A percentile compares a stretch with the other conserved stretches of the same genome.
Evolutionary conservation across 2,797 vertebrate species (phyloP).

Genomic region (Tolypeutes matacus): DNA sequence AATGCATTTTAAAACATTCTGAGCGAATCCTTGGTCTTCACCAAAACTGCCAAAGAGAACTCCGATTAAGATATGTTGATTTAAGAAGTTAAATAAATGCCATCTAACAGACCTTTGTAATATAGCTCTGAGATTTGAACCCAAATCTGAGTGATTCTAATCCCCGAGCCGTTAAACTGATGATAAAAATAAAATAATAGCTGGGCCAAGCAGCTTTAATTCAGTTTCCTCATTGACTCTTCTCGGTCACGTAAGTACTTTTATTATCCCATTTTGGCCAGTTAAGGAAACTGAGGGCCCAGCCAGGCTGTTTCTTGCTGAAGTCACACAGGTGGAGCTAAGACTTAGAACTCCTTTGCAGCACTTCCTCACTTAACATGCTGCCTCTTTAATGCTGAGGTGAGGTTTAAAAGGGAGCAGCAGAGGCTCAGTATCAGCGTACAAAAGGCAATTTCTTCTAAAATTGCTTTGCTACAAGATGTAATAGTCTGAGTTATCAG

Average conservation of each 20-base stretch:
- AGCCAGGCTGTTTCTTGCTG: not conserved
- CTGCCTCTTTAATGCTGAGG: not conserved
- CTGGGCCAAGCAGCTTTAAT: constrained; percentile 7
- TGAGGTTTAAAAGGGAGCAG: not conserved
- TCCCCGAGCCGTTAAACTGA: not conserved
- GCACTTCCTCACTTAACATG: not conserved
- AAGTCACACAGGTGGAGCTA: constrained; percentile 20
- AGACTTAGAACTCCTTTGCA: not conserved
- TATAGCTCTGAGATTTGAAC: not conserved
- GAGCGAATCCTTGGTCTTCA: not conserved
- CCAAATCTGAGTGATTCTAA: not conserved
- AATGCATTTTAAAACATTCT: not conserved
- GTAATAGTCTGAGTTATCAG: not conserved
- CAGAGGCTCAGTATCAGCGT: not conserved
- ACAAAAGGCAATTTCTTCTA: constrained; percentile 20
- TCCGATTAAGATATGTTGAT: not conserved
- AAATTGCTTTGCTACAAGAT: not conserved
- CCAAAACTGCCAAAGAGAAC: not conserved
- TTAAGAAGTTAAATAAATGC: not conserved
- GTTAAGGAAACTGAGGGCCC: constrained; percentile 62
- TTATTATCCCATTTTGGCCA: constrained; percentile 31
- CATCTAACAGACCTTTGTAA: not conserved
- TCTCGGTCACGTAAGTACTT: not conserved
- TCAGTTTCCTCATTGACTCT: constrained; percentile 42
- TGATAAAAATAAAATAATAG: constrained; percentile 39